Percentiles rank a stretch among this genome's conserved stretches.
These are phyloP conservation scores for Labeo catla DNA, from an alignment of 2,113 vertebrate species.

Conservation along the genomic window DNA sequence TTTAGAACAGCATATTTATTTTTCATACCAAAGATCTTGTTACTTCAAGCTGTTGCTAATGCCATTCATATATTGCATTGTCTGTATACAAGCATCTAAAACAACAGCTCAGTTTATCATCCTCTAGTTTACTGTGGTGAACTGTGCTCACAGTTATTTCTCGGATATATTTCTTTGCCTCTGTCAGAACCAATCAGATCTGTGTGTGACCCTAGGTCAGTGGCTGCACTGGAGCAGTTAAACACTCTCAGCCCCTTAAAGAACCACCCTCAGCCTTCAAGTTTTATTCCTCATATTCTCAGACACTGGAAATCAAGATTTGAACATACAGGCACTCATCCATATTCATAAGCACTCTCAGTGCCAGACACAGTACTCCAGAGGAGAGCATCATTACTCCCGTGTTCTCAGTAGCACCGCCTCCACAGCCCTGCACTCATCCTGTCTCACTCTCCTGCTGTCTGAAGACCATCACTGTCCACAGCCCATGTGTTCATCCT, in stretches of 20 bases:
- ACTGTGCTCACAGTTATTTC: not conserved
- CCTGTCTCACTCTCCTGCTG: constrained; percentile 15
- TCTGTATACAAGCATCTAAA: not conserved
- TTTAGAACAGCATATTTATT: not conserved
- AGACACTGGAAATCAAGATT: not conserved
- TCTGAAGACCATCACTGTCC: not conserved
- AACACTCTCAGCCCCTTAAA: not conserved
- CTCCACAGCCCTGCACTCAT: constrained; percentile 6
- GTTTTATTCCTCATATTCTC: not conserved
- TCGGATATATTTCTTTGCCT: not conserved
- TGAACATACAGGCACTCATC: constrained; percentile 7
- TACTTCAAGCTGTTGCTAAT: not conserved
- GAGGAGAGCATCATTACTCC: constrained; percentile 27
- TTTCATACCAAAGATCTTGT: not conserved
- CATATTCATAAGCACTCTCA: constrained; percentile 4
- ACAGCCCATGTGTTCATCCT: not conserved
- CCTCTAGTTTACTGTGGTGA: not conserved
- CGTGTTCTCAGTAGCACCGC: not conserved
- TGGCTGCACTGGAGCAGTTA: not conserved
- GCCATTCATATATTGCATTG: not conserved
- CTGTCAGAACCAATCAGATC: not conserved
- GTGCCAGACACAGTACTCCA: constrained; percentile 12
- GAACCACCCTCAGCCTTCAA: not conserved
- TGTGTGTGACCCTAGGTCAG: not conserved
- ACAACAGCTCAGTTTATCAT: not conserved